Conservation (phyloP, 2,888 invertebrate genomes). For the Hecatera dysodea region DNA sequence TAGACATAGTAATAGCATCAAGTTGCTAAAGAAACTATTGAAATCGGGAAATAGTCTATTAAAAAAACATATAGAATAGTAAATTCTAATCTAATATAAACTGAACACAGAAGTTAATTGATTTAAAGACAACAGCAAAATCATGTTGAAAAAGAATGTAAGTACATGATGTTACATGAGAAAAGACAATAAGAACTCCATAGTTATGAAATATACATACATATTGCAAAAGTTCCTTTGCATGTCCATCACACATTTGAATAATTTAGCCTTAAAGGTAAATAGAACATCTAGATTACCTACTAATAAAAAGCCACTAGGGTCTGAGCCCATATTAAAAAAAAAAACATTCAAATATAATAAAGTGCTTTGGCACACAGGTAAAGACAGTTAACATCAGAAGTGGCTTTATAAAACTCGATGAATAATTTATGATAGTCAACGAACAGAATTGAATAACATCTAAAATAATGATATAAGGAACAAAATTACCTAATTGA, state of each 20-base stretch:
- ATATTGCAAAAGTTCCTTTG: conserved; percentile 13
- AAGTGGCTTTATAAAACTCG: background rate
- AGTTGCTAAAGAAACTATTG: background rate
- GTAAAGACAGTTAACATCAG: background rate
- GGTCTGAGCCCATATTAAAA: background rate
- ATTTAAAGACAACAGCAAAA: background rate
- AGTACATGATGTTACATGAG: background rate
- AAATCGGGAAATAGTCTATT: background rate
- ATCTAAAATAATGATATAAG: background rate
- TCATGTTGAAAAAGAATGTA: background rate
- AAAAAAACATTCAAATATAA: conserved; percentile 12
- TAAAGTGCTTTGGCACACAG: background rate
- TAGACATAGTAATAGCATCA: background rate
- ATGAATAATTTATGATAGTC: background rate
- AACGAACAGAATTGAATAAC: background rate
- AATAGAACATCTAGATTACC: conserved; percentile 21
- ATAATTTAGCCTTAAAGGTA: conserved; percentile 23
- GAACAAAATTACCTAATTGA: conserved; percentile 10
- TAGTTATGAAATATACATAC: background rate
- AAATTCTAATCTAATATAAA: background rate
- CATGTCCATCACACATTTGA: conserved; percentile 8
- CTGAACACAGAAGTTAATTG: too few relatives aligned
- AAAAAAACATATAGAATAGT: background rate
- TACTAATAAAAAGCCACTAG: conserved; percentile 20
- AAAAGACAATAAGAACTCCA: background rate